Percentiles rank a stretch among this genome's conserved stretches.
Conservation (phyloP, 2,888 invertebrate genomes). For the Malachius bipustulatus region DNA sequence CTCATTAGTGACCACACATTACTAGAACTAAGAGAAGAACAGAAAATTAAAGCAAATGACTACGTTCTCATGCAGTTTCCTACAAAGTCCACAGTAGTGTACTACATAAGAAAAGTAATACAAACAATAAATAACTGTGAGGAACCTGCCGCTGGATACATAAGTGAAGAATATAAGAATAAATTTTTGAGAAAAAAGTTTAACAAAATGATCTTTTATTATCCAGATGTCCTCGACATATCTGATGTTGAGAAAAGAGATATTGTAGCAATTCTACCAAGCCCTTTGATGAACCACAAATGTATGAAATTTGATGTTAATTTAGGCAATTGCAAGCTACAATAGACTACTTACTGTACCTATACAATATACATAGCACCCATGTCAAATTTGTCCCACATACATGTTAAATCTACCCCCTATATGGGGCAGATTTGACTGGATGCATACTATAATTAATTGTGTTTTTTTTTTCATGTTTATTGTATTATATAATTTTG, state of each 20-base stretch:
- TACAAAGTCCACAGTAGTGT: background rate
- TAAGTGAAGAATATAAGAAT: background rate
- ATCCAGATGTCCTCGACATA: constrained; percentile 1
- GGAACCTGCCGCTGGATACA: constrained; percentile 1
- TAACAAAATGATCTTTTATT: background rate
- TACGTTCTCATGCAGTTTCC: background rate
- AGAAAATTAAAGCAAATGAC: constrained; percentile 1
- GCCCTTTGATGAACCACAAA: constrained; percentile 3
- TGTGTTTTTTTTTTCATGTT: no score
- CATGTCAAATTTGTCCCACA: constrained; percentile 2
- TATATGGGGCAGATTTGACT: background rate
- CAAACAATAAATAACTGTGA: background rate
- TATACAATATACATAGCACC: background rate
- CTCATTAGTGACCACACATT: background rate
- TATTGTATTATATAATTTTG: no score
- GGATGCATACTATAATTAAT: background rate
- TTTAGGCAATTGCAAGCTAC: background rate
- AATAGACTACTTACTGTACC: constrained; percentile 2
- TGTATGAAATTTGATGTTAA: constrained; percentile 1
- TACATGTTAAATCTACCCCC: constrained; percentile 2
- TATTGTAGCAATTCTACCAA: constrained; percentile 1
- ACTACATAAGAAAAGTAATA: constrained; percentile 1
- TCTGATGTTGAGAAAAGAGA: constrained; percentile 1
- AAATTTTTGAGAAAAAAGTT: background rate
- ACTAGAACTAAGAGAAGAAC: background rate